A percentile compares a stretch with the other conserved stretches of the same genome.
Evolutionary conservation across 2,888 invertebrate species (phyloP).

Genomic region (Tachina grossa): DNA sequence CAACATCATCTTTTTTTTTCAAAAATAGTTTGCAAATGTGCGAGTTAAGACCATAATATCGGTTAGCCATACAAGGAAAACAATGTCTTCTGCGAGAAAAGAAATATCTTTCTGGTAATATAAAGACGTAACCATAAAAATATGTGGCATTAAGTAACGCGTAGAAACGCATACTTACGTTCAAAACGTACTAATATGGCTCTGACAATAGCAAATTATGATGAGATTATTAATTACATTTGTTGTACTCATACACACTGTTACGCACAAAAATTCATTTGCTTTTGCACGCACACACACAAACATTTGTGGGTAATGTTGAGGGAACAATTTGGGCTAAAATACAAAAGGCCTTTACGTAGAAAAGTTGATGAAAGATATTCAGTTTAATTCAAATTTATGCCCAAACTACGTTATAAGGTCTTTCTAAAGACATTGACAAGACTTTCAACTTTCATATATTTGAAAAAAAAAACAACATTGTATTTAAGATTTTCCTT

Average conservation of each 20-base stretch:
- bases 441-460: too few relatives aligned
- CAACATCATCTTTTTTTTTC: constrained; percentile 9
- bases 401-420: too few relatives aligned
- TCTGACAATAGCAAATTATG: constrained; percentile 78
- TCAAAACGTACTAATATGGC: constrained; percentile 56
- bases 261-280: constrained; percentile 13
- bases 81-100: constrained; percentile 5
- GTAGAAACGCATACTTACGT: constrained; percentile 31
- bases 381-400: too few relatives aligned
- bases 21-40: constrained; percentile 30
- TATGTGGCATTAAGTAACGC: constrained; percentile 61
- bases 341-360: not conserved
- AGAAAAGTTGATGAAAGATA: too few relatives aligned
- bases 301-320: not conserved
- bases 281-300: not conserved
- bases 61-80: constrained; percentile 40
- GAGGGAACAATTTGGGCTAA: not conserved
- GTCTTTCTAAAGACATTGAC: too few relatives aligned
- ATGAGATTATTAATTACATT: constrained; percentile 81
- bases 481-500: too few relatives aligned
- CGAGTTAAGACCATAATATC: constrained; percentile 38
- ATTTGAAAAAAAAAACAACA: too few relatives aligned
- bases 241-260: not conserved
- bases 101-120: constrained; percentile 40
- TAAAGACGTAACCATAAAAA: constrained; percentile 66